Base-by-base conservation (phyloP, 2,888 invertebrate species). In the Sepioteuthis lessoniana region DNA sequence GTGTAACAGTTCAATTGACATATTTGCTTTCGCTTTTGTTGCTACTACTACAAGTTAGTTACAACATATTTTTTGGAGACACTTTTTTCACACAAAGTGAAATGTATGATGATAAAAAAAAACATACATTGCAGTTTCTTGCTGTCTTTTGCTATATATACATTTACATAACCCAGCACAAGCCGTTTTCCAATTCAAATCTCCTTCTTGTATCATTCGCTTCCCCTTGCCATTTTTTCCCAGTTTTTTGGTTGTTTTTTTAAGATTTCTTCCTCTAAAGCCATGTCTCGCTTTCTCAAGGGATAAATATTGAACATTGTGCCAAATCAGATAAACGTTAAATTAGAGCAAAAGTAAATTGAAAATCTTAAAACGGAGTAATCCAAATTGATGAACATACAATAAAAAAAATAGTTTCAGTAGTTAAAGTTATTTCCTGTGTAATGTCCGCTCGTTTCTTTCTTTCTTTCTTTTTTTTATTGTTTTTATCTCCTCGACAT, bases 71-170 rank as follows among this genome's bases (percentile, higher is more conserved):
- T 76, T 76, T 76, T 42, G 42, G n/a, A 76, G n/a, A 13, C n/a
- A 76, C 10, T 76, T 13, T 21, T 76, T 76, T 19, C 3, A 16
- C 19, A 13, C n/a, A 16, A 0, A 76, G 13, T 13, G 16, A 2
- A n/a, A 35, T 76, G 76, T n/a, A 76, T 10, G n/a, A 16, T 13
- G 76, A n/a, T 76, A 2, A 13, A 42, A 42, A 42, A 42, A 42
- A 35, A 76, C 76, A 76, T n/a, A 76, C 76, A n/a, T 76, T 0
- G 76, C n/a, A n/a, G 16, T 0, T 13, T 76, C n/a, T n/a, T 76
- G 76, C 76, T 76, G 76, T 35, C 76, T n/a, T 76, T 76, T 76
- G 76, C n/a, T 76, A 76, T n/a, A 76, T 76, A 76, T 76, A 76
- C 76, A 76, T 76, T 76, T 76, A 76, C 76, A n/a, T 76, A 76